Evolutionary conservation across 2,888 invertebrate species (phyloP), one percentile per base, ranked within the genome.

Genomic region (Drosophila acutilabella): DNA sequence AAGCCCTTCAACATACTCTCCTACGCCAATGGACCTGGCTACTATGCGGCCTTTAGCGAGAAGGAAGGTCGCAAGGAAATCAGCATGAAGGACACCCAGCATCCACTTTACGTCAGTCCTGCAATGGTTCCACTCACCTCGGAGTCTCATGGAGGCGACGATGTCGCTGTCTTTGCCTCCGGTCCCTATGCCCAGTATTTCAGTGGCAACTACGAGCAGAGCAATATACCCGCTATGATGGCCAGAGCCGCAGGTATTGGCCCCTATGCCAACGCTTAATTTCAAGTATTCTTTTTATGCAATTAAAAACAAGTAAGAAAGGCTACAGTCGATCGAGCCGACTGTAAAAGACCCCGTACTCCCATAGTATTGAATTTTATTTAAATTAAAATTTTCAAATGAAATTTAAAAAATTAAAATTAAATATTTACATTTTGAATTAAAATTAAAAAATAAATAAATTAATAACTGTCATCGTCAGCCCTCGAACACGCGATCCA

Each of bases 101-200:
- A 91, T 73, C 77, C 90, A 3, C 65, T 88, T 7, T 91, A 84
- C 47, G 91, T 93, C 0, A 95, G 94, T 84, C 95, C 95, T 5
- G 92, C 95, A 0, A 91, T 95, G 3, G 94, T 94, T 0, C 96
- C 96, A 0, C 93, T 94, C 30, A 40, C 85, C 0, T 91, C 94
- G 0, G 96, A 96, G 83, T 96, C 96, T 0, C 96, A 96, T 79
- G 96, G 96, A 0, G 96, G 96, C 0, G 97, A 97, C 78, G 97
- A 97, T 89, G 96, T 97, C 0, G 95, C 95, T 0, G 95, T 97
- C 0, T 96, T 95, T 91, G 96, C 97, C 0, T 93, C 92, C 2
- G 97, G 95, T 20, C 97, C 96, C 1, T 95, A 95, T 94, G 93
- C 96, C 0, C 96, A 97, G 89, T 93, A 97, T 2, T 96, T 97